A percentile compares a stretch with the other conserved stretches of the same genome.
Evolutionary conservation across 2,888 invertebrate genomes (phyloP).

Genomic region (Macrophya alboannulata): DNA sequence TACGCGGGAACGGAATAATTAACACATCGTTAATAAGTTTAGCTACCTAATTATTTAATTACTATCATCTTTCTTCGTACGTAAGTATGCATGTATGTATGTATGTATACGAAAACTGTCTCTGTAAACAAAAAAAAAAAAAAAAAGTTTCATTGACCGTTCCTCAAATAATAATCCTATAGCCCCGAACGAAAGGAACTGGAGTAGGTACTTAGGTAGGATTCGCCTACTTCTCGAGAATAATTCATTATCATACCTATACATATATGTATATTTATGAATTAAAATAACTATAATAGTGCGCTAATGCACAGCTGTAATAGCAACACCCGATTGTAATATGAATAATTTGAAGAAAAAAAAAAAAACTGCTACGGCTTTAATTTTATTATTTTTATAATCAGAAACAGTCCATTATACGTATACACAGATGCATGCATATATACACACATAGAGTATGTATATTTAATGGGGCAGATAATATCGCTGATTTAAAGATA

Average conservation of each 20-base stretch:
- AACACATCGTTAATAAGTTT: conserved; percentile 42
- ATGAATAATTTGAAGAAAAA: conserved; percentile 14
- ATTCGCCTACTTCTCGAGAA: background rate
- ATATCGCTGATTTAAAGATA: background rate
- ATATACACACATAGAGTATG: background rate
- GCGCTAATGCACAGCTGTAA: background rate
- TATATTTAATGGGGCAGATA: conserved; percentile 8
- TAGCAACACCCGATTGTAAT: conserved; percentile 2
- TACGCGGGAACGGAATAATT: conserved; percentile 33
- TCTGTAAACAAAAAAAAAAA: background rate
- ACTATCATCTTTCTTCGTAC: conserved; percentile 4
- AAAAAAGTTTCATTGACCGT: conserved; percentile 1
- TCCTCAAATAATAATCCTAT: background rate
- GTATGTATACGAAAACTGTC: conserved; percentile 1
- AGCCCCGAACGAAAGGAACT: background rate
- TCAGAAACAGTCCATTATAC: background rate
- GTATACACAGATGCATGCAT: no score
- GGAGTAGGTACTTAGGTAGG: background rate
- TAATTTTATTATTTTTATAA: background rate
- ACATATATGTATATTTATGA: background rate
- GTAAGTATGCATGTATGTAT: background rate
- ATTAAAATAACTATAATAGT: background rate
- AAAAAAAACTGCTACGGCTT: background rate
- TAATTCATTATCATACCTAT: background rate
- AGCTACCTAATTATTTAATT: conserved; percentile 38